Base-by-base conservation (phyloP, 2,113 vertebrate genomes). In the Scophthalmus maximus region DNA sequence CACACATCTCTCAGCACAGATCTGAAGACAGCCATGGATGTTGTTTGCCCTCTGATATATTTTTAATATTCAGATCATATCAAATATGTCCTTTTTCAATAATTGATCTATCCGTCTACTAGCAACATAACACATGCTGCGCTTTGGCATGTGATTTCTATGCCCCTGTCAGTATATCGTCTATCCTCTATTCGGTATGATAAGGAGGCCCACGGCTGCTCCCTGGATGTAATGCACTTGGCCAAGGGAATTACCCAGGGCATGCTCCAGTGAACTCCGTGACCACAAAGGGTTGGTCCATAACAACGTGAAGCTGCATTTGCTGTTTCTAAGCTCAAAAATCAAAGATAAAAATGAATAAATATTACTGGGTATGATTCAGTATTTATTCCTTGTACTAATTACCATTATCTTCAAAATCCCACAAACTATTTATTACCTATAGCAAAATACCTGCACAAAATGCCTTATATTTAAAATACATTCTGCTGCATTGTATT, bases 11-110 rank as follows among this genome's bases (percentile, higher is more conserved):
- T 88, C 87, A 88, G 83, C 78, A 68, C 73, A 90, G 78, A 91
- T 91, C 90, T 89, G 81, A 92, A 87, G 76, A 79, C 87, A 87
- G 82, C 74, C 74, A 84, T 78, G 83, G 76, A 86, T 86, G 87
- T 87, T 91, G 90, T 87, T 90, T 87, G 88, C 74, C 83, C 89
- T 86, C 88, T 89, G 87, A 93, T 91, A 93, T 91, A 92, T 90
- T 92, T 91, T 91, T 89, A 88, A 91, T 91, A 91, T 88, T 89
- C 80, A 88, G 83, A 91, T 91, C 73, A 89, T 88, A 89, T 90
- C 81, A 92, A 92, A 91, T 85, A 73, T 83, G 84, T 79, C 76
- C 80, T 82, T 71, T 76, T 86, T 92, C 83, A 92, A 93, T 92
- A 86, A 91, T 91, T 91, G 88, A 92, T 92, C 88, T 81, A 87